A percentile compares a stretch with the other conserved stretches of the same genome.
Conservation (phyloP, 1,140 invertebrate species). For the Drosophila murphyi region DNA sequence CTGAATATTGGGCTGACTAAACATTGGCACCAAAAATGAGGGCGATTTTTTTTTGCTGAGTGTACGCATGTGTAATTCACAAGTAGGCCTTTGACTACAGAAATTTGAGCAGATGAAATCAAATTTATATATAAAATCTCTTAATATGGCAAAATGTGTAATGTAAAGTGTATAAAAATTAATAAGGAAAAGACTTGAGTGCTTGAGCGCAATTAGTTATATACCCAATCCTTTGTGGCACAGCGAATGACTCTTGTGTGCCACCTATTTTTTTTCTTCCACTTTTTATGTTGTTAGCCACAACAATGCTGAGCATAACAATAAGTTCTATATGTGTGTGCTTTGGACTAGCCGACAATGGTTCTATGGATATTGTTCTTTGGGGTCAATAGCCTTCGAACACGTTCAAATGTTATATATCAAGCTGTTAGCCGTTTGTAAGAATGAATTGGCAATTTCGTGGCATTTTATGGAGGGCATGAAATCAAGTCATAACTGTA, state of each 20-base stretch:
- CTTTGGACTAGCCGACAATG: background rate
- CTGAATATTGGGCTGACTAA: too few relatives aligned
- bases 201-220: background rate
- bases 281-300: slow-evolving; percentile 10
- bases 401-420: slow-evolving; percentile 35
- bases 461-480: slow-evolving; percentile 54
- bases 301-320: slow-evolving; percentile 39
- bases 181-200: background rate
- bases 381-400: slow-evolving; percentile 43
- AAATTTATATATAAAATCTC: too few relatives aligned
- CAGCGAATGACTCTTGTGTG: slow-evolving; percentile 1
- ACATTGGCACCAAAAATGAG: too few relatives aligned
- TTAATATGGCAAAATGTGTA: too few relatives aligned
- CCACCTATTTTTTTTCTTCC: background rate
- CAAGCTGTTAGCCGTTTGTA: slow-evolving; percentile 45
- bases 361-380: slow-evolving; percentile 31
- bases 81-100: too few relatives aligned
- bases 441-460: slow-evolving; percentile 71
- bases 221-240: slow-evolving; percentile 12
- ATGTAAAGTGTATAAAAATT: background rate
- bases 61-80: too few relatives aligned
- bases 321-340: slow-evolving; percentile 18
- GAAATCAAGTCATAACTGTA: slow-evolving; percentile 77
- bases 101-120: too few relatives aligned
- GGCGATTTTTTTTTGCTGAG: too few relatives aligned